phyloP scores from a whole-genome alignment of 2,797 vertebrate species.

The Carapus acus region DNA sequence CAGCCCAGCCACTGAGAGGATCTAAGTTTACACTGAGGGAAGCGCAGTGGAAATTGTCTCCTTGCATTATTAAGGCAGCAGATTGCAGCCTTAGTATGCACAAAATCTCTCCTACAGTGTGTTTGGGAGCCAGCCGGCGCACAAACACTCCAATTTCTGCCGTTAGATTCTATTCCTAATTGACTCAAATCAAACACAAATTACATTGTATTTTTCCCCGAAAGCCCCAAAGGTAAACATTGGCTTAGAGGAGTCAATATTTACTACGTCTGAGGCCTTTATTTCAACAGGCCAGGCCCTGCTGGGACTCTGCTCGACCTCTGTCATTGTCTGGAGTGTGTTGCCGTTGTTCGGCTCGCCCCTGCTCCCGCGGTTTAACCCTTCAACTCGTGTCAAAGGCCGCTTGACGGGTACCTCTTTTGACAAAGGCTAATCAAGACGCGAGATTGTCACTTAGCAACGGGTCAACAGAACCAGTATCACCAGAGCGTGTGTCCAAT shows the following conservation, averaged over 20 bases:
- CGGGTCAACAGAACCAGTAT: conserved; percentile 44
- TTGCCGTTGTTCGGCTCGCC: conserved; percentile 47
- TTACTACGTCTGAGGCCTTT: conserved; percentile 58
- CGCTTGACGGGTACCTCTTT: conserved; percentile 31
- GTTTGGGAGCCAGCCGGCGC: neutral
- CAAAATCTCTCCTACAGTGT: conserved; percentile 18
- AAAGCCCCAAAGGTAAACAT: conserved; percentile 56
- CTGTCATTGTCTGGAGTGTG: conserved; percentile 50
- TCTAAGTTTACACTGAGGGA: conserved; percentile 48
- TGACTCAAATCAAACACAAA: conserved; percentile 41
- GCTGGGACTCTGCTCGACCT: conserved; percentile 33
- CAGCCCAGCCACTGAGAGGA: conserved; percentile 40
- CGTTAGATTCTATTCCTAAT: conserved; percentile 14
- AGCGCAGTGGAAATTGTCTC: conserved; percentile 39
- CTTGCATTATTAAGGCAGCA: conserved; percentile 13
- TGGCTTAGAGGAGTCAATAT: conserved; percentile 67
- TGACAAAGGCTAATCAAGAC: conserved; percentile 40
- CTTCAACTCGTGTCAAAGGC: conserved; percentile 46
- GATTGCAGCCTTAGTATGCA: conserved; percentile 22
- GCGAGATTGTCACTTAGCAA: conserved; percentile 58
- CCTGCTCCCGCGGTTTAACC: conserved; percentile 43
- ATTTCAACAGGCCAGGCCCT: conserved; percentile 54
- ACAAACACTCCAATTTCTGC: conserved; percentile 38
- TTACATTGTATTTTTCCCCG: conserved; percentile 34
- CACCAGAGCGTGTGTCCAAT: conserved; percentile 19